A percentile compares a stretch with the other conserved stretches of the same genome.
Conservation (phyloP, 92 coral and sea anemone genomes). For the Phenganax stokvisi region DNA sequence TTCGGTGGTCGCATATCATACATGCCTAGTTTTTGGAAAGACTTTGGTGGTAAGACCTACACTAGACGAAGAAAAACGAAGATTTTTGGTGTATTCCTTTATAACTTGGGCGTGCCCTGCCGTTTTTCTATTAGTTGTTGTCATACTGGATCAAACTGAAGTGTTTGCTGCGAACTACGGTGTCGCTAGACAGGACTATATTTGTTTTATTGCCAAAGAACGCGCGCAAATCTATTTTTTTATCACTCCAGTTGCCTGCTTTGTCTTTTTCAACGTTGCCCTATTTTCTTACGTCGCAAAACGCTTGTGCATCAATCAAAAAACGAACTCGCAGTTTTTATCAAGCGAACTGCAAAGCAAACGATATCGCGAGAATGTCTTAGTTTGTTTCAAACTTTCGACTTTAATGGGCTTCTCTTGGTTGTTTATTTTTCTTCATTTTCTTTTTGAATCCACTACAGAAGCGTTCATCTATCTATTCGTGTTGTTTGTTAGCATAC, state of each 20-base stretch:
- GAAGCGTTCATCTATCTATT: constrained; percentile 7
- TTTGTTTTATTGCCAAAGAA: constrained; percentile 13
- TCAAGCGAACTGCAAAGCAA: constrained; percentile 1
- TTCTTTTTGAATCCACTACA: not conserved
- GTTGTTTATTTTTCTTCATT: constrained; percentile 10
- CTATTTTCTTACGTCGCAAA: constrained; percentile 1
- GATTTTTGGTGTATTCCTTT: not conserved
- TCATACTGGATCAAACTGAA: constrained; percentile 1
- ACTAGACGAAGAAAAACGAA: not conserved
- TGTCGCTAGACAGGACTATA: too few species aligned
- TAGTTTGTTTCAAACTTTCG: constrained; percentile 20
- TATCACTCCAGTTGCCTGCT: not conserved
- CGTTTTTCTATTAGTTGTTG: not conserved
- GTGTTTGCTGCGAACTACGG: constrained; percentile 7
- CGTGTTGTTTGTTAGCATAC: constrained; percentile 13
- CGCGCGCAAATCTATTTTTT: not conserved
- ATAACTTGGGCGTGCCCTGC: constrained; percentile 20
- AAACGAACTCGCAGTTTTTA: constrained; percentile 2
- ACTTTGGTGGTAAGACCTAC: not conserved
- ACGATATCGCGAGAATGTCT: constrained; percentile 6
- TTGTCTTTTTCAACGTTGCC: not conserved
- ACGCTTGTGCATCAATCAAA: not conserved
- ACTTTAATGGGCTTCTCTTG: constrained; percentile 28
- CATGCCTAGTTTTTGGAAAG: constrained; percentile 18
- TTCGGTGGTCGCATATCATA: constrained; percentile 13